Evolutionary conservation across 2,797 vertebrate species (phyloP), one percentile per base, ranked within the genome.

Genomic region (Chiroxiphia lanceolata): DNA sequence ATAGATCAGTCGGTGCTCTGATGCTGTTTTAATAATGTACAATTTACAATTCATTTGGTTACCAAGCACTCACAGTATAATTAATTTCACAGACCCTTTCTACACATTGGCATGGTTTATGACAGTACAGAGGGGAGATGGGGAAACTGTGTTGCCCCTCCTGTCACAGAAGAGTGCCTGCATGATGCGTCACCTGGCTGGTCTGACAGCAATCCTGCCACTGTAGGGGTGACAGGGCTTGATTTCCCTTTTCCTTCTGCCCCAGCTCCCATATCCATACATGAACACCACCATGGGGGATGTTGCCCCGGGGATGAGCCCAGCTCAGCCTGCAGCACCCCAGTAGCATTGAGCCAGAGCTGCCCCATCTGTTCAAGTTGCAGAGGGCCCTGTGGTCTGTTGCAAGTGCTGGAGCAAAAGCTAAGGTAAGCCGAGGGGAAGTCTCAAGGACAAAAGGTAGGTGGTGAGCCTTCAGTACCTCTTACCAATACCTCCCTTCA

Each of bases 1-100:
- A 98, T 98, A 98, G 96, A 98, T 98, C 98, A 98, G 97, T 97
- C 86, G 51, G 96, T 94, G 96, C 96, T 97, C 97, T 97, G 98
- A 97, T 97, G 97, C 97, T 97, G 97, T 97, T 98, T 98, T 98
- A 98, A 98, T 98, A 98, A 98, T 97, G 97, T 97, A 98, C 97
- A 97, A 98, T 98, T 98, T 97, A 98, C 97, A 98, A 98, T 98
- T 98, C 98, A 98, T 98, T 96, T 97, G 97, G 97, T 98, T 98
- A 98, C 97, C 97, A 97, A 97, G 98, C 97, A 96, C 97, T 98
- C 96, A 70, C 88, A 88, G 97, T 96, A 94, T 98, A 98, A 98
- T 98, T 98, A 98, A 98, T 98, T 98, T 98, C 97, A 95, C 96
- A 97, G 96, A 96, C 96, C 96, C 97, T 96, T 97, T 97, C 93